A percentile compares a stretch with the other conserved stretches of the same genome.
phyloP scores from a whole-genome alignment of 2,888 invertebrate species.

The Mechanitis messenoides region DNA sequence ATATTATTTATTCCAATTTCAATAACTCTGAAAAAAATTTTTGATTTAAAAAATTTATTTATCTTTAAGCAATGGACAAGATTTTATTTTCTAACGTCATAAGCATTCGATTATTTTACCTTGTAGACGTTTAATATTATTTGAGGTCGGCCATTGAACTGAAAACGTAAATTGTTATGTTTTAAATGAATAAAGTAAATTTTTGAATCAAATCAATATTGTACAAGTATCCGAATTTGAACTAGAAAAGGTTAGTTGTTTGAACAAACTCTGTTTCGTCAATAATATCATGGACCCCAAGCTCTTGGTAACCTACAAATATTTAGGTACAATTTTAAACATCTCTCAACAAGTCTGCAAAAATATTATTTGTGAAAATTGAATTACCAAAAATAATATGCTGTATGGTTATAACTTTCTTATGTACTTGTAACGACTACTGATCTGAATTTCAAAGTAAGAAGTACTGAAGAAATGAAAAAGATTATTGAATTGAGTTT shows the following conservation, averaged over 20 bases:
- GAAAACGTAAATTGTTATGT: constrained; percentile 9
- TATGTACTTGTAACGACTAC: too few relatives aligned
- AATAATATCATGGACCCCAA: constrained; percentile 10
- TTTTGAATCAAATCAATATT: constrained; percentile 13
- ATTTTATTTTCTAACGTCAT: constrained; percentile 8
- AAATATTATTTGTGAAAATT: too few relatives aligned
- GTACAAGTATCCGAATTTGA: constrained; percentile 14
- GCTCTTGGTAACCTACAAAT: not conserved
- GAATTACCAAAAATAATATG: too few relatives aligned
- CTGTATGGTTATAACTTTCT: too few relatives aligned
- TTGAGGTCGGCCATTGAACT: constrained; percentile 9
- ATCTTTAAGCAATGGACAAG: too few relatives aligned
- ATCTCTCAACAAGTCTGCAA: too few relatives aligned
- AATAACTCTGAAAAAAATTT: too few relatives aligned
- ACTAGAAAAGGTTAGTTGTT: constrained; percentile 13
- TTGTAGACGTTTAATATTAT: constrained; percentile 11
- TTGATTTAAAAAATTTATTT: too few relatives aligned
- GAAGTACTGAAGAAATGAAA: too few relatives aligned
- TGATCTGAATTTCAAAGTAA: too few relatives aligned
- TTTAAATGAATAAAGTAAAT: constrained; percentile 17
- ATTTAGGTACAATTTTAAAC: not conserved
- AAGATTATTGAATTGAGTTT: too few relatives aligned
- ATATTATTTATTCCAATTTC: too few relatives aligned
- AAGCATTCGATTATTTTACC: constrained; percentile 9
- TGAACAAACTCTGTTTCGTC: constrained; percentile 9